A percentile compares a stretch with the other conserved stretches of the same genome.
These are phyloP conservation scores for Drosophila testacea DNA, from an alignment of 2,888 invertebrate genomes.

Conservation along the genomic window DNA sequence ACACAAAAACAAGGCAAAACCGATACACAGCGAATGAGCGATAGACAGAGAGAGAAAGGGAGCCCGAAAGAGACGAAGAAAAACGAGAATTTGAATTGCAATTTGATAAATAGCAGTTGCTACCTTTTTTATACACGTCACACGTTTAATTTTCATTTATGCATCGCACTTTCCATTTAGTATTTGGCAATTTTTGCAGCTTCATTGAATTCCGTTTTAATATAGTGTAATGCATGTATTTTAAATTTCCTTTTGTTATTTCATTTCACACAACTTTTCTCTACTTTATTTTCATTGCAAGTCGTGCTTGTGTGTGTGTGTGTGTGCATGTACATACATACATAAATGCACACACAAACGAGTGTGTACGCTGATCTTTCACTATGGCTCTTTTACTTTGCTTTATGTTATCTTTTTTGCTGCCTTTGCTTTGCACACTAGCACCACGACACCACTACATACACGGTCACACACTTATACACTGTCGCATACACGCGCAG, in stretches of 20 bases:
- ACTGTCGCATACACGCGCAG: slow-evolving; percentile 34
- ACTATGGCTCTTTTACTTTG: slow-evolving; percentile 72
- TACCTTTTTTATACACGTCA: slow-evolving; percentile 67
- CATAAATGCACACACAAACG: slow-evolving; percentile 3
- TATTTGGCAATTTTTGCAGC: slow-evolving; percentile 63
- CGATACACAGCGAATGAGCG: slow-evolving; percentile 9
- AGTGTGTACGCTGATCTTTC: slow-evolving; percentile 65
- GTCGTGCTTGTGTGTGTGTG: slow-evolving; percentile 28
- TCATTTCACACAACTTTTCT: slow-evolving; percentile 66
- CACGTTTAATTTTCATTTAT: slow-evolving; percentile 69
- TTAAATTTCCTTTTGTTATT: slow-evolving; percentile 60
- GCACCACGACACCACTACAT: slow-evolving; percentile 37
- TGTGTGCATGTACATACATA: background rate
- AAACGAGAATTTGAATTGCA: slow-evolving; percentile 71
- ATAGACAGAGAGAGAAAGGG: slow-evolving; percentile 2
- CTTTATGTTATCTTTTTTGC: slow-evolving; percentile 72
- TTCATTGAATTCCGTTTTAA: slow-evolving; percentile 61
- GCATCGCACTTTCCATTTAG: slow-evolving; percentile 59
- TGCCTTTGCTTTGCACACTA: slow-evolving; percentile 56
- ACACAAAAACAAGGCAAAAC: slow-evolving; percentile 47
- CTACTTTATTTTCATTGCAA: slow-evolving; percentile 68
- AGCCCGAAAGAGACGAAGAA: slow-evolving; percentile 1
- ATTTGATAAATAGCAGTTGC: slow-evolving; percentile 71
- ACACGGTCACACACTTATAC: slow-evolving; percentile 24
- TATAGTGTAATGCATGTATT: slow-evolving; percentile 27